Conservation (phyloP, 2,113 vertebrate species). For the Macheiramphus alcinus region DNA sequence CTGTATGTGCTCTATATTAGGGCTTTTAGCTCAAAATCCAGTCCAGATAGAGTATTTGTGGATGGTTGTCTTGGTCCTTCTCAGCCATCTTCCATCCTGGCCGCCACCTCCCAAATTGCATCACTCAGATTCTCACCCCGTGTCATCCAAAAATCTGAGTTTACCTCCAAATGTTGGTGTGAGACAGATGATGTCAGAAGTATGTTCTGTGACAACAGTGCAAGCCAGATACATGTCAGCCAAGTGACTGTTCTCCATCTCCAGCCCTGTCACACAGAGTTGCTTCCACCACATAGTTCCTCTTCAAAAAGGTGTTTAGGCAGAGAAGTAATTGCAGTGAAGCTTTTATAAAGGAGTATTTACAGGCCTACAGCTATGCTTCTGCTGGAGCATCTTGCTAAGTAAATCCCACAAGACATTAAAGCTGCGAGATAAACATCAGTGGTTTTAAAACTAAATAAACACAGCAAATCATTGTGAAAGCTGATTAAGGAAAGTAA, state of each 20-base stretch:
- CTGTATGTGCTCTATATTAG: neutral
- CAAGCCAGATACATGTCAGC: neutral
- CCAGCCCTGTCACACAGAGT: neutral
- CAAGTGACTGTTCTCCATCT: neutral
- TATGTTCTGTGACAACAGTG: neutral
- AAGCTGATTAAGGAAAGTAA: conserved; percentile 13
- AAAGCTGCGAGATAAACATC: neutral
- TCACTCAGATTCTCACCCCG: neutral
- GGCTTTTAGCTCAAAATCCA: neutral
- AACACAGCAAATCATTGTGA: conserved; percentile 19
- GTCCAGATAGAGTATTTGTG: neutral
- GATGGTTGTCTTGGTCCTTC: neutral
- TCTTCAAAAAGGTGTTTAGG: neutral
- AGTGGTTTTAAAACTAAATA: conserved; percentile 22
- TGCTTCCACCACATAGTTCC: neutral
- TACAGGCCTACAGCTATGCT: neutral
- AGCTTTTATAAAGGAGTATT: neutral
- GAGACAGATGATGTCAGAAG: neutral
- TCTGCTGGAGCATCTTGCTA: neutral
- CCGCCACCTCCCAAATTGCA: neutral
- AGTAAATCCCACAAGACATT: neutral
- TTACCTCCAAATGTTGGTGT: neutral
- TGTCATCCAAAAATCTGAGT: neutral
- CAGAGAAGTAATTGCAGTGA: neutral
- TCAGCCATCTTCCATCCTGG: neutral